Evolutionary conservation across 2,797 vertebrate species (phyloP).

Genomic region (Knipowitschia caucasica): DNA sequence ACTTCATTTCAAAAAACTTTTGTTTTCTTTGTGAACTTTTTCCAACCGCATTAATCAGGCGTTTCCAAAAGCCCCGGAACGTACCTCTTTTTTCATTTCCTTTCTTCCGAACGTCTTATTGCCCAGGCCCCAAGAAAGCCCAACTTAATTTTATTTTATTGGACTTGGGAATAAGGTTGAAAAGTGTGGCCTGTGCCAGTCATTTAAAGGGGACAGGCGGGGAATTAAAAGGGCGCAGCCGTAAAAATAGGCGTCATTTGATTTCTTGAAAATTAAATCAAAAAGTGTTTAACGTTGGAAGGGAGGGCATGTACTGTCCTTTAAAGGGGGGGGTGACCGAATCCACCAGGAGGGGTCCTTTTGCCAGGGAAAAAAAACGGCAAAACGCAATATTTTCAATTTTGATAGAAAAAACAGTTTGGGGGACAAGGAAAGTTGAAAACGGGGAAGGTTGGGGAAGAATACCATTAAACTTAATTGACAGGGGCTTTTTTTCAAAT

Average conservation of each 20-base stretch:
- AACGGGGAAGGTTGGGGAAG: too few species aligned
- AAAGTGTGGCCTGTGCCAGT: not conserved
- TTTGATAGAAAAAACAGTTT: not conserved
- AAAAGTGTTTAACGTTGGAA: constrained; percentile 7
- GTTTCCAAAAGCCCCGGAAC: not conserved
- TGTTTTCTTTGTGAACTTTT: not conserved
- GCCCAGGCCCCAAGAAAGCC: too few species aligned
- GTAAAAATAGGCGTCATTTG: constrained; percentile 10
- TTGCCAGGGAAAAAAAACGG: not conserved
- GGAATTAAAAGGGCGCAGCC: not conserved
- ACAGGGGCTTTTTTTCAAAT: too few species aligned
- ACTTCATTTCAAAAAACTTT: not conserved
- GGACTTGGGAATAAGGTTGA: too few species aligned
- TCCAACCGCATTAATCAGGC: not conserved
- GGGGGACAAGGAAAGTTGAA: too few species aligned
- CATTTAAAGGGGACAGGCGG: not conserved
- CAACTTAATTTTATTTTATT: not conserved
- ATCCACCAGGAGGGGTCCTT: constrained; percentile 1
- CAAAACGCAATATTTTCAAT: not conserved
- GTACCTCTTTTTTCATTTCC: not conserved
- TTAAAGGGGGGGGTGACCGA: too few species aligned
- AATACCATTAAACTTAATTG: too few species aligned
- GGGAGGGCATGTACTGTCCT: constrained; percentile 1
- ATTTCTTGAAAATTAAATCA: constrained; percentile 11
- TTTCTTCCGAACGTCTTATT: not conserved